Evolutionary conservation across 92 coral and sea anemone genomes (phyloP), one percentile per base, ranked within the genome.

Genomic region (Nematostella vectensis): DNA sequence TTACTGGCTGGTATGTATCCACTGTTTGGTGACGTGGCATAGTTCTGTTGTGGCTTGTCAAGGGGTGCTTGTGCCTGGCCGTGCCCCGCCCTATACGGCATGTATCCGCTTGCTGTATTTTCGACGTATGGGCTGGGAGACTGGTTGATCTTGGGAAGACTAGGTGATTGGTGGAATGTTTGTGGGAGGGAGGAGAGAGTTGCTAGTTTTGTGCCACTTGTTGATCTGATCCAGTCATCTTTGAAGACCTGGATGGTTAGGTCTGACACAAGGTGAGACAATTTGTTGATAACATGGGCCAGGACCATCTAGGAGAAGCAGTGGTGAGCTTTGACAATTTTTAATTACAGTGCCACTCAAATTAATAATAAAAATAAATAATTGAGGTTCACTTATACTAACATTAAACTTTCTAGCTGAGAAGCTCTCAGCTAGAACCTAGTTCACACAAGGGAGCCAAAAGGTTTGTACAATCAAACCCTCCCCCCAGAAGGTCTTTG

Each of bases 231-330:
- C 98, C 95, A 91, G 71, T 91, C 98, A 62, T 91, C 98, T 48
- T 91, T 91, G 67, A 91, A 91, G 22, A 91, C 98, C 59, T 91
- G 98, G 1, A 91, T 75, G 2, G 98, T 85, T 22, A 91, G 55
- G 58, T 91, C 72, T 3, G 96, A 65, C 16, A 91, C 91, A 37
- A 84, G 89, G 6, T 60, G 44, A 1, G 95, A 69, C 21, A 91
- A 76, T 64, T 85, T 91, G 76, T 91, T 91, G 10, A 93, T 91
- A 29, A 91, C 98, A 47, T 91, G 98, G 22, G 98, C 98, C 1
- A 91, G 85, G 12, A 91, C 98, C 93, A 91, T 77, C 89, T 85
- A 62, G 17, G 30, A 44, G 40, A 11, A 18, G n/a, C n/a, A n/a
- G n/a, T n/a, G n/a, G n/a, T n/a, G n/a, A 53, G 39, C 10, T 37